phyloP scores from a whole-genome alignment of 2,797 vertebrate genomes.

The Anisognathus igniventris region DNA sequence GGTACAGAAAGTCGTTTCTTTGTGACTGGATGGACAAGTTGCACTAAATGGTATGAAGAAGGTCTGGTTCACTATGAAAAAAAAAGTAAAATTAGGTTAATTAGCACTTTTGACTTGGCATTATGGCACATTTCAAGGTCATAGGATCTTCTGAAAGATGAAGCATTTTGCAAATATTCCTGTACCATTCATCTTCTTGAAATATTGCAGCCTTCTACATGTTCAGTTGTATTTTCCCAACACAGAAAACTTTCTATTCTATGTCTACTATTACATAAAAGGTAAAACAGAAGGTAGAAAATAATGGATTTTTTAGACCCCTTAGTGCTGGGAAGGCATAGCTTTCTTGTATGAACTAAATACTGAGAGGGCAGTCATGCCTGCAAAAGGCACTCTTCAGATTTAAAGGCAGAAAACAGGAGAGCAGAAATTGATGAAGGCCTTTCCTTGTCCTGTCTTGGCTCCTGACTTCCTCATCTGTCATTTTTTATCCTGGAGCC shows the following conservation, averaged over 20 bases:
- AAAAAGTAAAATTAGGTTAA: not conserved
- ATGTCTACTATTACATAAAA: not conserved
- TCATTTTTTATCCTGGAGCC: not conserved
- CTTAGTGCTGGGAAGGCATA: not conserved
- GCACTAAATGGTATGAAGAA: not conserved
- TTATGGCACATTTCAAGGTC: not conserved
- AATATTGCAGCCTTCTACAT: not conserved
- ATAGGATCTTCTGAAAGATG: not conserved
- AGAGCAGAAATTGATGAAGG: not conserved
- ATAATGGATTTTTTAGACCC: not conserved
- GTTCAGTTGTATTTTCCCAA: not conserved
- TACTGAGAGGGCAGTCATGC: rapidly evolving
- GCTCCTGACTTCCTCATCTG: not conserved
- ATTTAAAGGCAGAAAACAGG: not conserved
- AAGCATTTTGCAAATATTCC: not conserved
- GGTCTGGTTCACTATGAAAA: not conserved
- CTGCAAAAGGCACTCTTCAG: not conserved
- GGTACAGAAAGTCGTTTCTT: not conserved
- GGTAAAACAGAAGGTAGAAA: not conserved
- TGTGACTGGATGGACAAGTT: not conserved
- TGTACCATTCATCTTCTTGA: not conserved
- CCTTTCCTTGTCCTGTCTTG: not conserved
- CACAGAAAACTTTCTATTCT: not conserved
- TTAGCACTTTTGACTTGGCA: not conserved
- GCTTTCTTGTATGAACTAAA: not conserved